Base-by-base conservation (phyloP, 2,797 vertebrate species). In the Apogon talboti region DNA sequence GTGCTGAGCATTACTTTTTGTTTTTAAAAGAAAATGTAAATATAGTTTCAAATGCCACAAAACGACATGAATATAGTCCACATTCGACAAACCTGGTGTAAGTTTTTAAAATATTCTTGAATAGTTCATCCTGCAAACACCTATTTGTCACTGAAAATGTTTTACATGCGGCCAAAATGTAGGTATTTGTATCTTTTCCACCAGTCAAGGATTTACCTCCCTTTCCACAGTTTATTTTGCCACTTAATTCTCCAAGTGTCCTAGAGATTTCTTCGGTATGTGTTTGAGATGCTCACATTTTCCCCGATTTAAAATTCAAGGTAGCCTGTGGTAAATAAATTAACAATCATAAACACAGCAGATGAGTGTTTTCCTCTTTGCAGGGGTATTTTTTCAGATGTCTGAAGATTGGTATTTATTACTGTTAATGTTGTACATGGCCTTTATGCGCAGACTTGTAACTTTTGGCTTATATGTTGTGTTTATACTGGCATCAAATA, bases 401-500 rank as follows among this genome's bases (percentile, higher is more conserved):
- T 82, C 81, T 86, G 77, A 80, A 83, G 80, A 82, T 85, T 77
- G 59, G 76, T 87, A 79, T 87, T 92, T 85, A 83, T 85, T 86
- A 74, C 62, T 46, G 68, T 60, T 83, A 80, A 84, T 87, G 82
- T 87, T 82, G 72, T 88, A 77, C 66, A 76, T 74, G 75, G 78
- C 81, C 64, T 82, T 85, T 71, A 37, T 71, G 72, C 64, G 81
- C 65, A 69, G 83, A 80, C 73, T 81, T 84, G 71, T 85, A 84
- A 79, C 66, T 77, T 78, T 70, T 75, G 66, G 71, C 83, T 82
- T 77, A 78, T 83, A 76, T 55, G 50, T 61, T 66, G 40, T 81
- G 61, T 91, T 90, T 90, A 84, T 84, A 62, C 79, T 83, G 89
- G 84, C 85, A 61, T 71, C 52, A 71, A 56, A 71, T 37, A 38